phyloP scores from a whole-genome alignment of 2,888 invertebrate species.

The Notodonta dromedarius region DNA sequence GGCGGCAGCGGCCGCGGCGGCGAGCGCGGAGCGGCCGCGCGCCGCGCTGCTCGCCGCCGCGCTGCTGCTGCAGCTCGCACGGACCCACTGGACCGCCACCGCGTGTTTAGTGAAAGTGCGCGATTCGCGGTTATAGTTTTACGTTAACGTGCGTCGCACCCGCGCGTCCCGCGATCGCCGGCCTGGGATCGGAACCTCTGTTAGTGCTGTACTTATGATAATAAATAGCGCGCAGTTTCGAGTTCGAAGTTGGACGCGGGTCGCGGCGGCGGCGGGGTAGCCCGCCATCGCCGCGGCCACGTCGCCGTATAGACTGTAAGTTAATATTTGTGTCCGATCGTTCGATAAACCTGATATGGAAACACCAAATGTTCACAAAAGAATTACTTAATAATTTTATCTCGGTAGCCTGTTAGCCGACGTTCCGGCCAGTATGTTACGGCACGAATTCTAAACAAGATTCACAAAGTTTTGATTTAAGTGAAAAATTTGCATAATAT shows the following conservation, averaged over 20 bases:
- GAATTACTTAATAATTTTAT: slow-evolving; percentile 44
- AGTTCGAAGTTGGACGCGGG: slow-evolving; percentile 64
- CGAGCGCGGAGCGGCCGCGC: slow-evolving; percentile 31
- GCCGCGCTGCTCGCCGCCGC: slow-evolving; percentile 39
- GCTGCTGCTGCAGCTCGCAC: slow-evolving; percentile 54
- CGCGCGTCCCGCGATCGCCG: slow-evolving; percentile 70
- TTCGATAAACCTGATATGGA: slow-evolving; percentile 73
- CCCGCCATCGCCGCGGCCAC: slow-evolving; percentile 61
- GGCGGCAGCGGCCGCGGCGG: slow-evolving; percentile 56
- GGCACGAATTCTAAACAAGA: slow-evolving; percentile 57
- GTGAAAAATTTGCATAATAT: slow-evolving; percentile 59
- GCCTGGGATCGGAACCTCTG: slow-evolving; percentile 75
- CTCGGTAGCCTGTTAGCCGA: slow-evolving; percentile 71
- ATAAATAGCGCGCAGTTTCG: slow-evolving; percentile 75
- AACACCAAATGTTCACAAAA: slow-evolving; percentile 66
- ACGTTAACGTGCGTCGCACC: slow-evolving; percentile 79
- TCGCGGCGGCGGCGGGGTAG: slow-evolving; percentile 54
- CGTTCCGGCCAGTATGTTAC: slow-evolving; percentile 73
- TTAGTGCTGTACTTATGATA: slow-evolving; percentile 83
- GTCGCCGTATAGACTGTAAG: slow-evolving; percentile 67
- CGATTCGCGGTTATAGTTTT: slow-evolving; percentile 82
- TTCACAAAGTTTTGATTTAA: slow-evolving; percentile 51
- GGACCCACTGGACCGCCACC: slow-evolving; percentile 77
- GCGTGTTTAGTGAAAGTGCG: slow-evolving; percentile 80
- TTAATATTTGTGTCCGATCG: slow-evolving; percentile 76